Evolutionary conservation across 2,888 invertebrate genomes (phyloP), one percentile per base, ranked within the genome.

Genomic region (Microctonus brassicae): DNA sequence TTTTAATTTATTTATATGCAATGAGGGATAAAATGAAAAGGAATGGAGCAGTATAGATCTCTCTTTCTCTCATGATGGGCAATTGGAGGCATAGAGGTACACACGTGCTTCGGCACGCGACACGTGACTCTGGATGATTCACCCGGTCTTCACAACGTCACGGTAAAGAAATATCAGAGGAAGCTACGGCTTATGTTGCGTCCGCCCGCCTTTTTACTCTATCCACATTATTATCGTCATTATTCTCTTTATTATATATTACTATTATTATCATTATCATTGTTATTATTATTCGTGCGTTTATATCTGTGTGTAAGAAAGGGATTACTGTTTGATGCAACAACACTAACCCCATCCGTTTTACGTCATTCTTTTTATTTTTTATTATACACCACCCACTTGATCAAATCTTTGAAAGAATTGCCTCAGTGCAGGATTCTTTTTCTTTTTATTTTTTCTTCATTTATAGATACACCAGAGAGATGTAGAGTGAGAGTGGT

Each of bases 61-160:
- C 29, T 29, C 29, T 29, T 7, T 29, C 29, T 29, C 29, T 29
- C 29, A 5, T 47, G 7, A 17, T 47, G 39, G 24, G 39, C 22
- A 62, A 39, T 39, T 17, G 36, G 5, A 42, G 24, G 39, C 36
- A 24, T 6, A 7, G 17, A 24, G 13, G 1, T 7, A 26, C 26
- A 47, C 47, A 63, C 47, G 69, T 64, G 63, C 57, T 58, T 36
- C 39, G 74, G 74, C 73, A 75, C 75, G 76, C 73, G 75, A 74
- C 75, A 76, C 74, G 74, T 72, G 76, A 73, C 75, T 73, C 76
- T 6, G 6, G 64, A 58, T 72, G 74, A 68, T 75, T 74, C 70
- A 72, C 68, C 47, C 47, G 47, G 47, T 47, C 17, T 47, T 20
- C 24, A 61, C 60, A 42, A 63, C 34, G 42, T 55, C 60, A 66